A percentile compares a stretch with the other conserved stretches of the same genome.
These are phyloP conservation scores for Odontomachus brunneus DNA, from an alignment of 1,140 invertebrate genomes.

Conservation along the genomic window DNA sequence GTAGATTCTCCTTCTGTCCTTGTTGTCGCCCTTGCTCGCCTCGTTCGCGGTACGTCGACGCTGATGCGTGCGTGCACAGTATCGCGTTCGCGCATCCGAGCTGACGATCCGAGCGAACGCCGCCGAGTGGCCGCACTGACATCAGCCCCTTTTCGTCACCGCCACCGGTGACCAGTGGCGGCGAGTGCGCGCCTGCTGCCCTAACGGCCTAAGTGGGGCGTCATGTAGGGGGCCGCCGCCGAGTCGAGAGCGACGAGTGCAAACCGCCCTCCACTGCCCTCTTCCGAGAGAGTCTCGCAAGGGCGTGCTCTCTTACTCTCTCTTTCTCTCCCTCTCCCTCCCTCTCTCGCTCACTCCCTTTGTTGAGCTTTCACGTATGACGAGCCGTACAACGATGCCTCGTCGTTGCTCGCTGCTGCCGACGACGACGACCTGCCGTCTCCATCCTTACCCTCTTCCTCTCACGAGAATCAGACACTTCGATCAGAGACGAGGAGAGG, in stretches of 20 bases:
- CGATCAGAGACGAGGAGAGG: too few relatives aligned
- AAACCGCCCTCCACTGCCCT: constrained; percentile 25
- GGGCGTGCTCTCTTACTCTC: constrained; percentile 28
- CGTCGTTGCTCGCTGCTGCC: background rate
- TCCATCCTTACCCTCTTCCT: too few relatives aligned
- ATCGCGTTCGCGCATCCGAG: constrained; percentile 79
- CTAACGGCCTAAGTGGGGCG: constrained; percentile 55
- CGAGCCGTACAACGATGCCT: background rate
- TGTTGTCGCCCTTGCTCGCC: constrained; percentile 47
- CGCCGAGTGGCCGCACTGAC: constrained; percentile 78
- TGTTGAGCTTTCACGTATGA: background rate
- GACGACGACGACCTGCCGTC: too few relatives aligned
- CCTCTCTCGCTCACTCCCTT: background rate
- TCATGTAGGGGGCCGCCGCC: constrained; percentile 44
- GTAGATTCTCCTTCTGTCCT: constrained; percentile 21
- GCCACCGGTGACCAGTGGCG: constrained; percentile 65
- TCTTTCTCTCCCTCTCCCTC: background rate
- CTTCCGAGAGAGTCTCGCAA: constrained; percentile 25
- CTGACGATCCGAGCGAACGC: constrained; percentile 77
- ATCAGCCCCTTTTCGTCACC: constrained; percentile 73
- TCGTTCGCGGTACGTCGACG: constrained; percentile 58
- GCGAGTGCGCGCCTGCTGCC: constrained; percentile 51
- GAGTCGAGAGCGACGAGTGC: background rate
- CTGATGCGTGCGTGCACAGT: constrained; percentile 57
- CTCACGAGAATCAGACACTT: too few relatives aligned